These are phyloP conservation scores for Graptemys geographica DNA, from an alignment of 2,797 vertebrate genomes.

Conservation along the genomic window DNA sequence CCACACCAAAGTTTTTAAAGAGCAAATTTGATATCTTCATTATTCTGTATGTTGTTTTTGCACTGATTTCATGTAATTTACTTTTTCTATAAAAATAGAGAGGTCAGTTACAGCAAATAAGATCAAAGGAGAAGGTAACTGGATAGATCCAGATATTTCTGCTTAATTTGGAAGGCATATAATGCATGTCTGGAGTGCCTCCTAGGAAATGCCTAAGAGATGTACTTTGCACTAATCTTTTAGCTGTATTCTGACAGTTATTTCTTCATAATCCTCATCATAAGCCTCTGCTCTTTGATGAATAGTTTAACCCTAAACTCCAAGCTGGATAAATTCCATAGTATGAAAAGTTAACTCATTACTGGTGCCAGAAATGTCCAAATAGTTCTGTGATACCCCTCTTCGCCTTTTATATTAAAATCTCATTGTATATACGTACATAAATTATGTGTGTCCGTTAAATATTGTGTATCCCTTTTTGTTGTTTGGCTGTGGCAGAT, in stretches of 20 bases:
- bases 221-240: slow-evolving; percentile 80
- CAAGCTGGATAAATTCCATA: slow-evolving; percentile 64
- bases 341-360: slow-evolving; percentile 63
- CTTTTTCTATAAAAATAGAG: slow-evolving; percentile 63
- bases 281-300: slow-evolving; percentile 75
- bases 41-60: slow-evolving; percentile 29
- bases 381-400: slow-evolving; percentile 34
- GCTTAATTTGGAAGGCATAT: slow-evolving; percentile 77
- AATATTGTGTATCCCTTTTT: background rate
- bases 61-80: slow-evolving; percentile 47
- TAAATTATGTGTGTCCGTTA: slow-evolving; percentile 25
- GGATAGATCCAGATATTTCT: slow-evolving; percentile 73
- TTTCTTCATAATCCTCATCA: slow-evolving; percentile 81
- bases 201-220: slow-evolving; percentile 76
- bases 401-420: background rate
- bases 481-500: slow-evolving; percentile 41
- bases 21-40: slow-evolving; percentile 35
- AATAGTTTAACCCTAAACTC: slow-evolving; percentile 79
- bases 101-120: slow-evolving; percentile 72
- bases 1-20: slow-evolving; percentile 32
- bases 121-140: slow-evolving; percentile 77
- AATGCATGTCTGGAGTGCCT: slow-evolving; percentile 75
- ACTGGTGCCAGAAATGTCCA: slow-evolving; percentile 22
- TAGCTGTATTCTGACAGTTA: slow-evolving; percentile 78
- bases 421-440: slow-evolving; percentile 39